A percentile compares a stretch with the other conserved stretches of the same genome.
Conservation (phyloP, 2,113 vertebrate genomes). For the Gymnobelideus leadbeateri region DNA sequence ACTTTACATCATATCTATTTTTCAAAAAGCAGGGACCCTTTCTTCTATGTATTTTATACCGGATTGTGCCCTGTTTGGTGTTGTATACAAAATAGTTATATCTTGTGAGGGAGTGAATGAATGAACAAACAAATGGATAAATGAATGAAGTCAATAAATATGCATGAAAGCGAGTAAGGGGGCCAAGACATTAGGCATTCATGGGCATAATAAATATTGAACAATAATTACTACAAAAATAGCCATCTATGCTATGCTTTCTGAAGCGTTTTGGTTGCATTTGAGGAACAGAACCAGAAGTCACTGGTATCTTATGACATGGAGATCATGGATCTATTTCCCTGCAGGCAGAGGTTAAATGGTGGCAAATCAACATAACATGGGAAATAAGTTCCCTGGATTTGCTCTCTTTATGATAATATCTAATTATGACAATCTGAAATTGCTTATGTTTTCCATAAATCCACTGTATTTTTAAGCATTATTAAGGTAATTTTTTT, state of each 20-base stretch:
- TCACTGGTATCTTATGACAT: neutral
- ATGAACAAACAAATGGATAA: neutral
- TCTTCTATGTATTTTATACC: neutral
- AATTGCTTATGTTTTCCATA: neutral
- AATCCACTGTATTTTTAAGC: neutral
- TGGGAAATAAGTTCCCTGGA: neutral
- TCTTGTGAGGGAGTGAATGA: neutral
- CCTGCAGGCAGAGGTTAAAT: neutral
- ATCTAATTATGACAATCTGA: neutral
- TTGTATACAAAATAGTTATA: neutral
- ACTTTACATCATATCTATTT: neutral
- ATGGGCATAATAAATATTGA: neutral
- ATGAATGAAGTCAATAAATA: neutral
- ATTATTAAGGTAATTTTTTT: neutral
- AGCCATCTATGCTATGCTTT: neutral
- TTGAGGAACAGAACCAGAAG: neutral
- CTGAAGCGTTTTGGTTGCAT: neutral
- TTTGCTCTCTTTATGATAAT: neutral
- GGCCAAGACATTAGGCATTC: neutral
- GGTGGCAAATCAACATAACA: neutral
- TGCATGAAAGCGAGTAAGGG: neutral
- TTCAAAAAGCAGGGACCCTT: neutral
- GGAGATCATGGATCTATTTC: neutral
- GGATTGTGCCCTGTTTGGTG: neutral
- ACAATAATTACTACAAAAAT: neutral